phyloP scores from a whole-genome alignment of 2,797 vertebrate species.

The Monodelphis domestica region DNA sequence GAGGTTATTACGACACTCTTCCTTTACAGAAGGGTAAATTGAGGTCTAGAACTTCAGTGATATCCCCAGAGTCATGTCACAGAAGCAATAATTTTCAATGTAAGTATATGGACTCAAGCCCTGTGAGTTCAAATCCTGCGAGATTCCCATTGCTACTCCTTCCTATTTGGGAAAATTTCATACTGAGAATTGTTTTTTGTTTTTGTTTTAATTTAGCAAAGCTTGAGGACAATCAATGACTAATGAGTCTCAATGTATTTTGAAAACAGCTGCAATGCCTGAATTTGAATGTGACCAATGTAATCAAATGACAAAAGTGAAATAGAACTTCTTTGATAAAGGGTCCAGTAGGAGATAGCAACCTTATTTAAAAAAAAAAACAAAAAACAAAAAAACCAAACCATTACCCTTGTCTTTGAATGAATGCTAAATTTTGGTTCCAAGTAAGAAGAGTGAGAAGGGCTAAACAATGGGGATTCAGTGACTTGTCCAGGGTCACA shows the following conservation, averaged over 20 bases:
- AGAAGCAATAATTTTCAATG: background rate
- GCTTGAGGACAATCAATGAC: background rate
- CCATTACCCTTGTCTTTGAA: too few species aligned
- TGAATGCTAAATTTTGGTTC: too few species aligned
- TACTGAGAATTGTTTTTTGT: background rate
- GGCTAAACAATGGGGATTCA: too few species aligned
- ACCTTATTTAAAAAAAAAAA: too few species aligned
- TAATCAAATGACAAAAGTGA: background rate
- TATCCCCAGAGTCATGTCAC: background rate
- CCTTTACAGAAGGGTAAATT: background rate
- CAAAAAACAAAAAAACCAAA: too few species aligned
- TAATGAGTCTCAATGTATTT: background rate
- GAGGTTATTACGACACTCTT: background rate
- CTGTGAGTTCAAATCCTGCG: background rate
- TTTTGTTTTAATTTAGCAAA: background rate
- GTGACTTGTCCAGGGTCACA: too few species aligned
- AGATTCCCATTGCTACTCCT: background rate
- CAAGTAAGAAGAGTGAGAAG: too few species aligned
- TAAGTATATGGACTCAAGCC: background rate
- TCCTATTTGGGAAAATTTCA: background rate
- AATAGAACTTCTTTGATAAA: background rate
- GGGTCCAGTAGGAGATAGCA: background rate
- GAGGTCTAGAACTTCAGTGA: background rate
- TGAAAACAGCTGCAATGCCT: background rate
- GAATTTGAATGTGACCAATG: background rate